These are phyloP conservation scores for Cydia amplana DNA, from an alignment of 1,140 invertebrate genomes.

Conservation along the genomic window DNA sequence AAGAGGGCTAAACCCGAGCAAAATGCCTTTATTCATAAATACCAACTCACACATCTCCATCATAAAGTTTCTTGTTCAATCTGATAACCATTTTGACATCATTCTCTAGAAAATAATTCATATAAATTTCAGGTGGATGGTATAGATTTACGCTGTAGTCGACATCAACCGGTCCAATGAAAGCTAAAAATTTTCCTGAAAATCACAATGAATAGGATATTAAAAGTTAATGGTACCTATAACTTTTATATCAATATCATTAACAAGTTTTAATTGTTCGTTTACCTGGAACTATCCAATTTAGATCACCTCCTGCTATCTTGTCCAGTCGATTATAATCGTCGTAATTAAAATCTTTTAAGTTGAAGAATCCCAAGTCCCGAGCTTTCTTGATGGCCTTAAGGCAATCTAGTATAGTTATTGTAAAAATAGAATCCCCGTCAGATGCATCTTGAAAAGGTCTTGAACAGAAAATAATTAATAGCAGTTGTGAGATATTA, in stretches of 20 bases:
- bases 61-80: constrained; percentile 97
- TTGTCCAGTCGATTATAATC: constrained; percentile 95
- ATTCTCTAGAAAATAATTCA: constrained; percentile 94
- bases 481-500: constrained; percentile 4
- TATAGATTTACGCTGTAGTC: constrained; percentile 89
- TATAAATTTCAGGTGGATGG: constrained; percentile 97
- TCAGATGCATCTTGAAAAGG: constrained; percentile 95
- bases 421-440: constrained; percentile 87
- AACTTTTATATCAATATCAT: too few relatives aligned
- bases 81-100: constrained; percentile 94
- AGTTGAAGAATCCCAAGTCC: constrained; percentile 94
- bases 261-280: neutral
- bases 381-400: constrained; percentile 92
- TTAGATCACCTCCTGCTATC: constrained; percentile 98
- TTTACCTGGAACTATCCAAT: constrained; percentile 96
- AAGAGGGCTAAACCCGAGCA: too few relatives aligned
- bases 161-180: constrained; percentile 96
- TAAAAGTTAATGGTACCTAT: too few relatives aligned
- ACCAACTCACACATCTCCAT: constrained; percentile 82
- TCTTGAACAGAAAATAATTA: constrained; percentile 51
- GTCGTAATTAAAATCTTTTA: constrained; percentile 95
- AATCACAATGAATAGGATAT: constrained; percentile 33
- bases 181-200: constrained; percentile 94
- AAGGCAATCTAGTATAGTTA: constrained; percentile 92
- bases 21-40: too few relatives aligned